A percentile compares a stretch with the other conserved stretches of the same genome.
Conservation (phyloP, 2,113 vertebrate species). For the Neogobius melanostomus region DNA sequence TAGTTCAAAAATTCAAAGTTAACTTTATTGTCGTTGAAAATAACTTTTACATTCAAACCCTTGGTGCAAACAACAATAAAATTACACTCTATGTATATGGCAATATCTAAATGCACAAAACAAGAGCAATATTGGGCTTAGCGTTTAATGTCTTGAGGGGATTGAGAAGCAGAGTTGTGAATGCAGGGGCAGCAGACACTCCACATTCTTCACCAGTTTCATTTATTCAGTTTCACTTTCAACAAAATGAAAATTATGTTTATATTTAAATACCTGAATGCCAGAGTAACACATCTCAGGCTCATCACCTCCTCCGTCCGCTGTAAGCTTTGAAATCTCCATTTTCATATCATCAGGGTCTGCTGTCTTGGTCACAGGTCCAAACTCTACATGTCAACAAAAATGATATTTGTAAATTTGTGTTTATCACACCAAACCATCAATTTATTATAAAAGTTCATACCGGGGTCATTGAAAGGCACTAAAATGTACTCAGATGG, state of each 20-base stretch:
- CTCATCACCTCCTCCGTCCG: slow-evolving; percentile 30
- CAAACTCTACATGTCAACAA: slow-evolving; percentile 58
- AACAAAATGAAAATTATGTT: background rate
- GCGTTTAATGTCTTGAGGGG: too few relatives aligned
- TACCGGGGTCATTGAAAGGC: slow-evolving; percentile 77
- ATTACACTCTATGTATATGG: too few relatives aligned
- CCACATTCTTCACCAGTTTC: background rate
- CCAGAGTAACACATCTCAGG: slow-evolving; percentile 79
- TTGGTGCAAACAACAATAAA: too few relatives aligned
- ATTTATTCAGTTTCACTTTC: background rate
- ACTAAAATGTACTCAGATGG: slow-evolving; percentile 79
- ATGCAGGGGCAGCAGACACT: too few relatives aligned
- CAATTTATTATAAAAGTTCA: background rate
- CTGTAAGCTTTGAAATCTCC: slow-evolving; percentile 55
- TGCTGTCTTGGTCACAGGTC: slow-evolving; percentile 68
- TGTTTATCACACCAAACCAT: background rate
- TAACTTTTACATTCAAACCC: too few relatives aligned
- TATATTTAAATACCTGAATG: slow-evolving; percentile 66
- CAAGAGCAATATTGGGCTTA: too few relatives aligned
- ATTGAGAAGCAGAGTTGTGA: too few relatives aligned
- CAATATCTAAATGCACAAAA: too few relatives aligned
- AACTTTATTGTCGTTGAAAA: too few relatives aligned
- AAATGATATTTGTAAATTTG: background rate
- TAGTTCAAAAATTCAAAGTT: too few relatives aligned
- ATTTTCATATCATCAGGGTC: slow-evolving; percentile 66